These are phyloP conservation scores for Rhingia rostrata DNA, from an alignment of 2,888 invertebrate genomes.

Conservation along the genomic window DNA sequence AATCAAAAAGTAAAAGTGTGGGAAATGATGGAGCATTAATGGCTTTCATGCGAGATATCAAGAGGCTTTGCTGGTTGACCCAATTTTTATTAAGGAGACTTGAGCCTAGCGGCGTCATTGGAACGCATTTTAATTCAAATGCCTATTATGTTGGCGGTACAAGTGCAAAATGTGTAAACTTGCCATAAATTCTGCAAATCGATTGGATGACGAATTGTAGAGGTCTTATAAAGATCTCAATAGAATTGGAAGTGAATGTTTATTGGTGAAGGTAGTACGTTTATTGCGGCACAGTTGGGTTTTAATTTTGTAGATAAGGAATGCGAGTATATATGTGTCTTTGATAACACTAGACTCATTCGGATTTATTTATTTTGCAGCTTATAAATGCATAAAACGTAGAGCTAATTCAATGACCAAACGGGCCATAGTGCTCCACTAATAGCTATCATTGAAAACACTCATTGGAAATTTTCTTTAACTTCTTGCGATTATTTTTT, in stretches of 20 bases:
- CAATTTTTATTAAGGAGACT: slow-evolving; percentile 41
- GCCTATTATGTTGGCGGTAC: slow-evolving; percentile 26
- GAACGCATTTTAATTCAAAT: slow-evolving; percentile 23
- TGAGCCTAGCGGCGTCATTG: slow-evolving; percentile 33
- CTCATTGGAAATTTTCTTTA: no score
- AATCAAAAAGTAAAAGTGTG: slow-evolving; percentile 51
- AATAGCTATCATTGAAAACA: no score
- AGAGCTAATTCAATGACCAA: no score
- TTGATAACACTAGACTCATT: background rate
- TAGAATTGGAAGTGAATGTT: background rate
- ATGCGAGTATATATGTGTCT: background rate
- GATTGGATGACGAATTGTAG: slow-evolving; percentile 19
- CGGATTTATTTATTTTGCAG: no score
- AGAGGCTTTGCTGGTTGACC: slow-evolving; percentile 43
- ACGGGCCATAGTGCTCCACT: no score
- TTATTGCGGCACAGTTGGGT: background rate
- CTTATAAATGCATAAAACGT: no score
- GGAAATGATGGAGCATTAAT: slow-evolving; percentile 36
- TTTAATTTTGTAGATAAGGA: no score
- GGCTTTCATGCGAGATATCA: slow-evolving; percentile 18
- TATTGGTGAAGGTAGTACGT: background rate
- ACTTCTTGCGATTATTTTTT: no score
- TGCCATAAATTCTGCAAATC: slow-evolving; percentile 35
- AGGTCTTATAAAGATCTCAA: slow-evolving; percentile 28
- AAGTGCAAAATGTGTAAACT: slow-evolving; percentile 28